These are phyloP conservation scores for Sinohyriopsis cumingii DNA, from an alignment of 2,888 invertebrate species.

Conservation along the genomic window DNA sequence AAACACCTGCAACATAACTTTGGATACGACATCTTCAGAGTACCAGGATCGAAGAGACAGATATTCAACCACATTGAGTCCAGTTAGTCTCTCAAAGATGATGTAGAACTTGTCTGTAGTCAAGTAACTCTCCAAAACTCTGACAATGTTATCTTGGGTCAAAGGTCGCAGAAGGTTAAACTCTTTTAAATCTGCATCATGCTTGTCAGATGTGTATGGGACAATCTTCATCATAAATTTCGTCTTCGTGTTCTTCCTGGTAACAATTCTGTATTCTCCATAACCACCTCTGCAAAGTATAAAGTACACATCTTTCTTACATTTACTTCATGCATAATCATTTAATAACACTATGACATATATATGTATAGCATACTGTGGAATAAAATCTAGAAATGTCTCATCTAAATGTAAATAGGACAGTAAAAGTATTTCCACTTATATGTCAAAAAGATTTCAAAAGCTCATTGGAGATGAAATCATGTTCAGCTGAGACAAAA, in stretches of 20 bases:
- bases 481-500: no score
- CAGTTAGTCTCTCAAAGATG: conserved; percentile 78
- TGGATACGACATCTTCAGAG: conserved; percentile 92
- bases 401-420: no score
- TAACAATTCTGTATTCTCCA: conserved; percentile 36
- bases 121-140: conserved; percentile 73
- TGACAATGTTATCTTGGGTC: conserved; percentile 89
- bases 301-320: background rate
- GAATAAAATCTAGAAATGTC: no score
- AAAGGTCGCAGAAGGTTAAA: conserved; percentile 84
- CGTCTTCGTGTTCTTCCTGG: conserved; percentile 74
- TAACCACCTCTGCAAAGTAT: conserved; percentile 82
- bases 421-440: no score
- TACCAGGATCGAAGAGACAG: conserved; percentile 91
- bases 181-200: conserved; percentile 81
- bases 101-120: conserved; percentile 68
- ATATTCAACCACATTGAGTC: conserved; percentile 92
- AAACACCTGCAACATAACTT: conserved; percentile 84
- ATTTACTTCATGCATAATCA: no score
- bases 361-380: no score
- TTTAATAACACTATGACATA: no score
- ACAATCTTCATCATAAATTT: conserved; percentile 89
- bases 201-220: conserved; percentile 46
- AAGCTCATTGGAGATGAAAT: no score
- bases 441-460: no score